These are phyloP conservation scores for Rana temporaria DNA, from an alignment of 2,113 vertebrate genomes.

Conservation along the genomic window DNA sequence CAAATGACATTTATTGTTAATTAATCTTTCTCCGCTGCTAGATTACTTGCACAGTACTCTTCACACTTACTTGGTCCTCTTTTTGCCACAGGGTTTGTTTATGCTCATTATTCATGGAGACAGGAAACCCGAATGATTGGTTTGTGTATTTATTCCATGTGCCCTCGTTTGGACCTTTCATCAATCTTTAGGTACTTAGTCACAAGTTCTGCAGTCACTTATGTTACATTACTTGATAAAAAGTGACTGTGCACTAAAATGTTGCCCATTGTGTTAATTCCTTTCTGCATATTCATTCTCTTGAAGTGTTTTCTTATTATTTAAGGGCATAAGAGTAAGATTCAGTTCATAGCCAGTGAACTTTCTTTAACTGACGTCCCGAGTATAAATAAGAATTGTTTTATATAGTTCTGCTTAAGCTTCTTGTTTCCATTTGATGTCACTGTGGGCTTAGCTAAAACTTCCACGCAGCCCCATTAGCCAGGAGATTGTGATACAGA, in stretches of 20 bases:
- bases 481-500: no score
- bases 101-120: slow-evolving; percentile 56
- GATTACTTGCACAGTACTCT: background rate
- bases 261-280: slow-evolving; percentile 34
- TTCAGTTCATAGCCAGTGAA: background rate
- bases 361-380: no score
- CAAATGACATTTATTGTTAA: slow-evolving; percentile 16
- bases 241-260: slow-evolving; percentile 32
- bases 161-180: slow-evolving; percentile 50
- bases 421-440: no score
- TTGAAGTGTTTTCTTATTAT: background rate
- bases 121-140: slow-evolving; percentile 51
- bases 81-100: slow-evolving; percentile 49
- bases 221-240: slow-evolving; percentile 45
- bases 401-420: no score
- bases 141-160: slow-evolving; percentile 51
- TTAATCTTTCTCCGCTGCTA: slow-evolving; percentile 10
- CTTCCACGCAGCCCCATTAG: no score
- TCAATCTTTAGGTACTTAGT: slow-evolving; percentile 50
- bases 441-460: no score
- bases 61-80: slow-evolving; percentile 3
- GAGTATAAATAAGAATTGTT: no score
- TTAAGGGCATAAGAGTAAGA: background rate
- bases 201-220: slow-evolving; percentile 41
- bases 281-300: background rate